Evolutionary conservation across 2,888 invertebrate genomes (phyloP).

Genomic region (Macrosoma leucophasiata): DNA sequence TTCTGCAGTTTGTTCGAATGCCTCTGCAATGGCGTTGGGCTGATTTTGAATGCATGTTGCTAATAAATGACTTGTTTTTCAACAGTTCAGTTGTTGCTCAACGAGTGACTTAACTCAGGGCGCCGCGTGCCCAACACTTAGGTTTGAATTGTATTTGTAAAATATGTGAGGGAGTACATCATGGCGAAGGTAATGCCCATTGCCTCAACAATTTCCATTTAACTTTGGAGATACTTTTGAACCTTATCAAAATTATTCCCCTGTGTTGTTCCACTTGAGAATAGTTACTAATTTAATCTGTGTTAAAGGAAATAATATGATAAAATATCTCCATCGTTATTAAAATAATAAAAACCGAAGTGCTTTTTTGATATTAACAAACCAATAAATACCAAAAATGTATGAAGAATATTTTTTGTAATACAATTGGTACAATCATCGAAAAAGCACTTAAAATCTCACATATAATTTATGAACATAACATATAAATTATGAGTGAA

Average conservation of each 20-base stretch:
- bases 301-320: slow-evolving; percentile 2
- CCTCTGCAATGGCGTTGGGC: slow-evolving; percentile 58
- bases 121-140: slow-evolving; percentile 74
- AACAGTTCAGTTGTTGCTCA: slow-evolving; percentile 74
- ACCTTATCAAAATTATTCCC: not conserved
- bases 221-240: slow-evolving; percentile 49
- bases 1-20: too few species aligned
- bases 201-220: slow-evolving; percentile 63
- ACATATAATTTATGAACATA: slow-evolving; percentile 49
- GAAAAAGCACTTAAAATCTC: slow-evolving; percentile 55
- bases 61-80: slow-evolving; percentile 76
- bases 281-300: too few species aligned
- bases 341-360: slow-evolving; percentile 35
- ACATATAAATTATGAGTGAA: slow-evolving; percentile 51
- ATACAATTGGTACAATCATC: slow-evolving; percentile 24
- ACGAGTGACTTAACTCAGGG: slow-evolving; percentile 74
- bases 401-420: not conserved
- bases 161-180: slow-evolving; percentile 70
- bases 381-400: not conserved
- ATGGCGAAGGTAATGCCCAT: slow-evolving; percentile 66
- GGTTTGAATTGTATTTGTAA: slow-evolving; percentile 74
- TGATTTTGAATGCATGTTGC: slow-evolving; percentile 72
- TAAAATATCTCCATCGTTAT: slow-evolving; percentile 52
- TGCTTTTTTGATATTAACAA: slow-evolving; percentile 42
- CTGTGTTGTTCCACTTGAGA: too few species aligned